phyloP scores from a whole-genome alignment of 2,113 vertebrate species.

The Quiscalus mexicanus region DNA sequence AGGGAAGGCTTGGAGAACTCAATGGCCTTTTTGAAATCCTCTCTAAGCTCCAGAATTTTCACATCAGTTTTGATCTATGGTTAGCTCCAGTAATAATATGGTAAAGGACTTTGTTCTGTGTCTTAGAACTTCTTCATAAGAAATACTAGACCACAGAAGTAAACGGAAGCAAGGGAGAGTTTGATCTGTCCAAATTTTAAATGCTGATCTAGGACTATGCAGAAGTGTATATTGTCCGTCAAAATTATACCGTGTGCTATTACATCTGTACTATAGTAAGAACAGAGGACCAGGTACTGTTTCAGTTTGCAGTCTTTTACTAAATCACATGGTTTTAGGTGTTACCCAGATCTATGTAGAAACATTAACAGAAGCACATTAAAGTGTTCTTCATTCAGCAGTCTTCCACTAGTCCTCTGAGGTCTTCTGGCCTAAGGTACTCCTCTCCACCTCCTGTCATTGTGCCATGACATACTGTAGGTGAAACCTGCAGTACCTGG shows the following conservation, averaged over 20 bases:
- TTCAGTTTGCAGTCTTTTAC: not conserved
- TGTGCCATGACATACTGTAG: slow-evolving; percentile 80
- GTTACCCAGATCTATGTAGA: not conserved
- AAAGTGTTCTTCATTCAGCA: not conserved
- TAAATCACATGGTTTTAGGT: not conserved
- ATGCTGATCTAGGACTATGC: not conserved
- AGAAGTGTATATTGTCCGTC: not conserved
- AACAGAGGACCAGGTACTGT: not conserved
- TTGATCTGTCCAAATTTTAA: not conserved
- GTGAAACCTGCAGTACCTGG: not conserved
- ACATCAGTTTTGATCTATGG: not conserved
- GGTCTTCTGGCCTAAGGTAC: slow-evolving; percentile 89
- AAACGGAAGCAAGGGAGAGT: not conserved
- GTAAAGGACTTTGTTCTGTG: not conserved
- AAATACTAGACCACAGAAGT: not conserved
- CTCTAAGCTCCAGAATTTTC: not conserved
- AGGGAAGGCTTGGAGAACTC: not conserved
- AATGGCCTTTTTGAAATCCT: not conserved
- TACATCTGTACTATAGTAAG: not conserved
- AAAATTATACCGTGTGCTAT: not conserved
- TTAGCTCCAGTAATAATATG: not conserved
- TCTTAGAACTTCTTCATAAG: not conserved
- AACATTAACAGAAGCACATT: not conserved
- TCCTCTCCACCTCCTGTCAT: slow-evolving; percentile 91
- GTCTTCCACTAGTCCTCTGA: slow-evolving; percentile 91